phyloP scores from a whole-genome alignment of 2,113 vertebrate species.

The Sinocyclocheilus anophthalmus region DNA sequence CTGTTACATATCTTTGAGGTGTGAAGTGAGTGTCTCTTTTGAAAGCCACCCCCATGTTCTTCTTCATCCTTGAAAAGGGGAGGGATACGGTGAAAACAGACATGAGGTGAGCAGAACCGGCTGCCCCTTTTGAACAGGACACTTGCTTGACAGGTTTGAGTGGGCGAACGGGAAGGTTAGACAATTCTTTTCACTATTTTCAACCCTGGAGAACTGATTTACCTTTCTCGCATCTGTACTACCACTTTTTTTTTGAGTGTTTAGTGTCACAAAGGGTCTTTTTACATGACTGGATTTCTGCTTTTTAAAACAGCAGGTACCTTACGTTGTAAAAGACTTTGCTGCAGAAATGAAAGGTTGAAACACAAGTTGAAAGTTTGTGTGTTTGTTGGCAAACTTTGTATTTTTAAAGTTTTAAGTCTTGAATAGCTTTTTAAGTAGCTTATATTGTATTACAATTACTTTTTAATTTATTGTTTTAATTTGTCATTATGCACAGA shows the following conservation, averaged over 20 bases:
- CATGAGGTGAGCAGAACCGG: slow-evolving; percentile 9
- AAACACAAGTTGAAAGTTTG: no score
- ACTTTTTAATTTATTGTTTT: not conserved
- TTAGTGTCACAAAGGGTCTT: slow-evolving; percentile 3
- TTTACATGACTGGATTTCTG: slow-evolving; percentile 13
- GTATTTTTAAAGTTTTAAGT: no score
- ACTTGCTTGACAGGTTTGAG: slow-evolving; percentile 31
- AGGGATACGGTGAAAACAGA: slow-evolving; percentile 8
- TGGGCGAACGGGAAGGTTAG: slow-evolving; percentile 33
- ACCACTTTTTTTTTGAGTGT: not conserved
- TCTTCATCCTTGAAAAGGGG: slow-evolving; percentile 21
- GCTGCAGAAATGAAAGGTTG: not conserved
- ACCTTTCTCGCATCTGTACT: slow-evolving; percentile 9
- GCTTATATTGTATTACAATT: not conserved
- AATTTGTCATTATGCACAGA: no score
- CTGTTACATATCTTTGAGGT: slow-evolving; percentile 23
- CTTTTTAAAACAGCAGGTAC: not conserved
- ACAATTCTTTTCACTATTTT: not conserved
- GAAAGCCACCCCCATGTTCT: slow-evolving; percentile 36
- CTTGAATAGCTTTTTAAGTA: no score
- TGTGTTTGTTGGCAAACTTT: not conserved
- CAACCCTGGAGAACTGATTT: slow-evolving; percentile 10
- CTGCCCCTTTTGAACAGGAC: slow-evolving; percentile 19
- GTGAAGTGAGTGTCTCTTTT: slow-evolving; percentile 37
- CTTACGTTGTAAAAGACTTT: not conserved